These are phyloP conservation scores for Pandemis heparana DNA, from an alignment of 2,888 invertebrate genomes.

Conservation along the genomic window DNA sequence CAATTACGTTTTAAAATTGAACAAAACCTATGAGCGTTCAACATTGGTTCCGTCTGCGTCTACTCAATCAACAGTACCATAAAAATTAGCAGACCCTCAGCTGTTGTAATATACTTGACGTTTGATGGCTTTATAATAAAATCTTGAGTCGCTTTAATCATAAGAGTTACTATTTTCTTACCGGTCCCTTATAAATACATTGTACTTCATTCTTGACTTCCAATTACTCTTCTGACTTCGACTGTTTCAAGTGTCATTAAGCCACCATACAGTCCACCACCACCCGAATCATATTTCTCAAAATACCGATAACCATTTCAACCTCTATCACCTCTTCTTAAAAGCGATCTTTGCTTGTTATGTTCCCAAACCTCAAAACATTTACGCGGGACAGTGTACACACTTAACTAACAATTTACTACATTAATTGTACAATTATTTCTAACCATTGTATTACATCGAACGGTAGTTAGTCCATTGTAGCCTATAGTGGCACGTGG, in stretches of 20 bases:
- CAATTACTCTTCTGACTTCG: slow-evolving; percentile 62
- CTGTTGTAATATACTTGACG: neutral
- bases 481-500: slow-evolving; percentile 78
- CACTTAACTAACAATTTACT: slow-evolving; percentile 58
- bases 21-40: slow-evolving; percentile 32
- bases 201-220: slow-evolving; percentile 64
- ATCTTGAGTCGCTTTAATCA: neutral
- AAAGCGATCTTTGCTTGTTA: slow-evolving; percentile 6
- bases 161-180: slow-evolving; percentile 18
- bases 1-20: slow-evolving; percentile 54
- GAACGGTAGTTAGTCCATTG: slow-evolving; percentile 82
- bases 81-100: neutral
- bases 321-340: slow-evolving; percentile 10
- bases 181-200: slow-evolving; percentile 53
- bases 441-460: slow-evolving; percentile 75
- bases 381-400: slow-evolving; percentile 48
- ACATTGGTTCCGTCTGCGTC: neutral
- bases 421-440: slow-evolving; percentile 84
- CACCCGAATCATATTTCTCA: slow-evolving; percentile 16
- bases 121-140: neutral
- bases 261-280: slow-evolving; percentile 41
- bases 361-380: slow-evolving; percentile 23
- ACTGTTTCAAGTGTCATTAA: slow-evolving; percentile 77
- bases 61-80: neutral
- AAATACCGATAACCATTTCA: slow-evolving; percentile 8